Base-by-base conservation (phyloP, 1,140 invertebrate species). In the Octopus bimaculoides region DNA sequence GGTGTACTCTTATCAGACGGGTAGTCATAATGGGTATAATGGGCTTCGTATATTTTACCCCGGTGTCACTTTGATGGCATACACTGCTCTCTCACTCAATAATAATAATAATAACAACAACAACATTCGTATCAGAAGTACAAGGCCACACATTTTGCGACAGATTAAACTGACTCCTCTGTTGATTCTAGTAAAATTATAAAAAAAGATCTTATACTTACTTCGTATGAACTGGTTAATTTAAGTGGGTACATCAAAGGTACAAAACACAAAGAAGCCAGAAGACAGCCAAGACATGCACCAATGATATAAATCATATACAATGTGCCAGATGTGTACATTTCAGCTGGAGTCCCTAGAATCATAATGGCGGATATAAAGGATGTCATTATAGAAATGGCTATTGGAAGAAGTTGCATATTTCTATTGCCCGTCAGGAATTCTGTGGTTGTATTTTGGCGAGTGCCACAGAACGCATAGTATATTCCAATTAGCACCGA, bases 361-460 rank as follows among this genome's bases (percentile, higher is more conserved):
- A 98, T 89, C 0, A 96, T 96, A 14, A 97, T 93, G 12, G 96
- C 95, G 2, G 96, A 97, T 94, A 97, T 97, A 85, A 97, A 97
- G 53, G 95, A 96, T 89, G 87, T 84, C 52, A 88, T 79, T 77
- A 87, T 69, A 53, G 86, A 87, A 71, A 88, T 78, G 0, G 87
- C 79, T 14, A 86, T 84, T 4, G 87, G 87, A 2, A 96, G 5
- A n/a, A 95, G 91, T 1, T 92, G 91, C 93, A 96, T 94, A 55
- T 93, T 94, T 81, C 92, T 92, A 85, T 95, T 93, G 0, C 94
- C 94, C 12, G 95, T 88, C 10, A 95, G 89, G 85, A 95, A 95
- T 84, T 95, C 94, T 79, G 93, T 92, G 54, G 93, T 93, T 5
- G 95, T 97, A 90, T 93, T 95, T 88, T 98, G 96, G 87, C 93